Conservation (phyloP, 1,140 invertebrate species). For the Lucilia cuprina region DNA sequence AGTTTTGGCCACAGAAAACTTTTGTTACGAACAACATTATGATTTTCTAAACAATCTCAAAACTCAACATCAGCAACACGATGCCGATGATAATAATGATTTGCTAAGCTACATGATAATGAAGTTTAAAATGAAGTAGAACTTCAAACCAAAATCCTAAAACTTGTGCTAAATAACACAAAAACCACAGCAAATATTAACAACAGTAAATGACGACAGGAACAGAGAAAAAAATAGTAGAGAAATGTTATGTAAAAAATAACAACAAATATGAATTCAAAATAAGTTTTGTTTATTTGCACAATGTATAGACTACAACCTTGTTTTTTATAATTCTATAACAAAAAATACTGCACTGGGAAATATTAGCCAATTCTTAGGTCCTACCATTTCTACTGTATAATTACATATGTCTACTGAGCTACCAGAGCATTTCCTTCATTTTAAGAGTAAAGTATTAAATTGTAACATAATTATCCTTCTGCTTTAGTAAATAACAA, state of each 20-base stretch:
- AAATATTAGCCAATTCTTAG: no score
- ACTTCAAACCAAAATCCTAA: neutral
- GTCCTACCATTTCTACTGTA: no score
- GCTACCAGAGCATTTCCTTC: no score
- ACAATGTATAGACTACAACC: no score
- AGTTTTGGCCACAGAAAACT: neutral
- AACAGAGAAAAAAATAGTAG: neutral
- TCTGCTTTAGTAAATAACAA: neutral
- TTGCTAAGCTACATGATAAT: no score
- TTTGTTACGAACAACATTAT: neutral
- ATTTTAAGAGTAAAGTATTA: neutral
- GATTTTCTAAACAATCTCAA: neutral
- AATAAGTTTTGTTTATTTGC: no score
- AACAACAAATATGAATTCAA: neutral
- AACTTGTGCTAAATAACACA: neutral
- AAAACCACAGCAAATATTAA: conserved; percentile 13
- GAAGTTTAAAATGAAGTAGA: neutral
- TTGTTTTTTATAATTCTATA: no score
- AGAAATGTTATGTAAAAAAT: neutral
- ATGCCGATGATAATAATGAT: no score
- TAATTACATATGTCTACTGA: no score
- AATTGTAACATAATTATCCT: neutral
- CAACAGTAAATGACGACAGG: neutral
- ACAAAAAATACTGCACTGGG: no score
- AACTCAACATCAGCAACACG: neutral